A percentile compares a stretch with the other conserved stretches of the same genome.
These are phyloP conservation scores for Elephas maximus DNA, from an alignment of 2,113 vertebrate species.

Conservation along the genomic window DNA sequence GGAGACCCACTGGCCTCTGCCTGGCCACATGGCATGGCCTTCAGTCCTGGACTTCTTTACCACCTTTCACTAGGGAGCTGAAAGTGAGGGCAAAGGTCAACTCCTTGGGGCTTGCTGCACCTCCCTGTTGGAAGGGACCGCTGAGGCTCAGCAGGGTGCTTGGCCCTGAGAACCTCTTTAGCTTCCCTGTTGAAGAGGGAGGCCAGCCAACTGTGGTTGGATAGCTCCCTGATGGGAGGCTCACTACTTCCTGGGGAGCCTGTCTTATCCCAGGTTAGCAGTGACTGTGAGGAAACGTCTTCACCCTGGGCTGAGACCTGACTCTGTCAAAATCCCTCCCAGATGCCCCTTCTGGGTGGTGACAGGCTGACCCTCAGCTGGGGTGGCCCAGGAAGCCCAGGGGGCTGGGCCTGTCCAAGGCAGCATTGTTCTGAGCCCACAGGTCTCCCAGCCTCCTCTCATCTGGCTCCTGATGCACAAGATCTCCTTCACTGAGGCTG, in stretches of 20 bases:
- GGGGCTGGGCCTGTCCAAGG: no score
- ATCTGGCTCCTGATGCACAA: no score
- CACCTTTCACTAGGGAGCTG: neutral
- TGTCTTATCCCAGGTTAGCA: neutral
- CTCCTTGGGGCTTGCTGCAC: neutral
- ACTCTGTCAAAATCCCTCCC: neutral
- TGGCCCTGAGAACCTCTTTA: neutral
- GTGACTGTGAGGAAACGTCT: rapidly evolving
- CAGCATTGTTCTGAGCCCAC: neutral
- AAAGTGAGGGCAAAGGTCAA: neutral
- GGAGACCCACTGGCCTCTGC: neutral
- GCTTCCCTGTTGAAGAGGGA: no score
- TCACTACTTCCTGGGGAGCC: neutral
- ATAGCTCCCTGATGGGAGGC: neutral
- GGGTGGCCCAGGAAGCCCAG: neutral
- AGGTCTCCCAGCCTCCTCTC: neutral
- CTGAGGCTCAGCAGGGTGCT: neutral
- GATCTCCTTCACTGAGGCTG: neutral
- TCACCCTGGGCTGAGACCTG: neutral
- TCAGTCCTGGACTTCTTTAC: neutral
- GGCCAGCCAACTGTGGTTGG: neutral
- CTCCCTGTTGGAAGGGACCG: neutral
- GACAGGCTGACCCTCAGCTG: neutral
- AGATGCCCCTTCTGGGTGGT: no score
- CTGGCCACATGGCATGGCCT: neutral